These are phyloP conservation scores for Phyllostomus hastatus DNA, from an alignment of 2,113 vertebrate species.

Conservation along the genomic window DNA sequence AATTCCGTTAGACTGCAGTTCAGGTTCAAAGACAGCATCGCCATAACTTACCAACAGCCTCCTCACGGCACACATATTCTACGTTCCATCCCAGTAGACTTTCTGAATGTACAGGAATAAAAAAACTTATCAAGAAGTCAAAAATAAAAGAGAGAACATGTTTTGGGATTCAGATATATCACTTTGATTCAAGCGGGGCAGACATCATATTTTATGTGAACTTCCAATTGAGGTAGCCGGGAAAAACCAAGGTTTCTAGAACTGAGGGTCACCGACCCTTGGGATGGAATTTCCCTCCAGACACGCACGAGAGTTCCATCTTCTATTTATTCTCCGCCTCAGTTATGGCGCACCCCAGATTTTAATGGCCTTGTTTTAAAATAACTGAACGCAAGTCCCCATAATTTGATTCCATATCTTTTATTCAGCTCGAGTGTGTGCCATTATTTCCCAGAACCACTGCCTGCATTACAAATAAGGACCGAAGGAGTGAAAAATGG, in stretches of 20 bases:
- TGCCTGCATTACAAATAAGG: neutral
- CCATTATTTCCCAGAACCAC: neutral
- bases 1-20: neutral
- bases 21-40: neutral
- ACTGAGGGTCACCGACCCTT: neutral
- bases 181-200: neutral
- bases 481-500: neutral
- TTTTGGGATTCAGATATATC: neutral
- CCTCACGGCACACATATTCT: neutral
- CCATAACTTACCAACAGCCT: neutral
- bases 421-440: neutral
- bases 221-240: neutral
- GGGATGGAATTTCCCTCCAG: neutral
- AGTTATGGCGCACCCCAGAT: neutral
- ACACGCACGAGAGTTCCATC: neutral
- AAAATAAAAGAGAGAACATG: neutral
- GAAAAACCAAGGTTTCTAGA: constrained; percentile 7
- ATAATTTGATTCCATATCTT: neutral
- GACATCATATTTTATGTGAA: neutral
- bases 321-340: neutral
- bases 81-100: neutral
- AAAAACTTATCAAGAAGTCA: neutral
- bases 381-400: neutral
- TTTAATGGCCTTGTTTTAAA: neutral
- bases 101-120: neutral